phyloP scores from a whole-genome alignment of 2,113 vertebrate genomes.

The Naja naja region DNA sequence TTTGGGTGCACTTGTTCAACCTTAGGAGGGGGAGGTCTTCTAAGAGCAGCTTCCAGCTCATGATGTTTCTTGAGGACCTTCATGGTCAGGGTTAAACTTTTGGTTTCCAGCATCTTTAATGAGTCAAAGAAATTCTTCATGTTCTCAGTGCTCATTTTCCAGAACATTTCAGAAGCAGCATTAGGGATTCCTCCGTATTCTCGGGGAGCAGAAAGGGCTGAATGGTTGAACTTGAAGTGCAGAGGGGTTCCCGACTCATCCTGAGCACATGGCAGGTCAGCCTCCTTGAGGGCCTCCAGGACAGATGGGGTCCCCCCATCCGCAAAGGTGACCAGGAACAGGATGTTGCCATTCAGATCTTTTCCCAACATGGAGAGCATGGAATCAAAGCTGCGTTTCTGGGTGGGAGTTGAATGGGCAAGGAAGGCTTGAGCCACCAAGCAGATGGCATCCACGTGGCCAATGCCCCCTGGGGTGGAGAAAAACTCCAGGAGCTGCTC shows the following conservation, averaged over 20 bases:
- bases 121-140: conserved; percentile 36
- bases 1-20: not conserved
- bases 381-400: no score
- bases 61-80: conserved; percentile 6
- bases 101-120: not conserved
- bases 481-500: no score
- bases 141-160: conserved; percentile 30
- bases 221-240: not conserved
- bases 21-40: not conserved
- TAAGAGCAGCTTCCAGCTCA: conserved; percentile 8
- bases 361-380: not conserved
- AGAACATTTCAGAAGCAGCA: conserved; percentile 20
- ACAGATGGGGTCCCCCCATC: not conserved
- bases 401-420: no score
- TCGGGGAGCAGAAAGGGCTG: fast-evolving
- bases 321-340: not conserved
- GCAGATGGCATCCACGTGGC: no score
- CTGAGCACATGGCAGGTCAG: not conserved
- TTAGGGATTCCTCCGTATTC: not conserved
- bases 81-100: conserved; percentile 5
- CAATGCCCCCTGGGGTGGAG: no score
- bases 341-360: not conserved
- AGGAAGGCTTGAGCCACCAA: no score
- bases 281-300: not conserved
- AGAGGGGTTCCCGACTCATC: not conserved